phyloP scores from a whole-genome alignment of 23 tunicate species.

The Phallusia fumigata region DNA sequence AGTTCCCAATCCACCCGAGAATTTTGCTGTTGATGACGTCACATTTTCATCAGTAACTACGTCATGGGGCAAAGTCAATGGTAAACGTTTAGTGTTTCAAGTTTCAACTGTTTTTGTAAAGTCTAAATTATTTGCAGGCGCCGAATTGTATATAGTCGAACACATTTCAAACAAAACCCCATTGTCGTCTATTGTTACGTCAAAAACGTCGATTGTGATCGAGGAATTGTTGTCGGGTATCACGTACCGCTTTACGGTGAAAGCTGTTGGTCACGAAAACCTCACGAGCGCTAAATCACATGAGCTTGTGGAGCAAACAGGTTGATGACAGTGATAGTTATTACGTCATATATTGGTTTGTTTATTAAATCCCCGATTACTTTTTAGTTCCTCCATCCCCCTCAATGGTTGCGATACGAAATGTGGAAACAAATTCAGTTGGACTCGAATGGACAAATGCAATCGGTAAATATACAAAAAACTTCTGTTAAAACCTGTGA shows the following conservation, averaged over 20 bases:
- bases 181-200: background rate
- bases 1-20: constrained; percentile 37
- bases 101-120: too few relatives aligned
- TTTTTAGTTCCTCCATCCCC: constrained; percentile 9
- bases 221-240: background rate
- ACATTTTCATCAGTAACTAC: constrained; percentile 11
- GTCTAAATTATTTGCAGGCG: background rate
- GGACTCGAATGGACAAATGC: background rate
- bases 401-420: background rate
- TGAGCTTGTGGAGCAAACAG: constrained; percentile 26
- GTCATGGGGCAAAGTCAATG: constrained; percentile 29
- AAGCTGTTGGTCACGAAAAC: constrained; percentile 17
- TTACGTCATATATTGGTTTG: too few relatives aligned
- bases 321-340: too few relatives aligned
- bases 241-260: constrained; percentile 22
- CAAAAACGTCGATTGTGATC: background rate
- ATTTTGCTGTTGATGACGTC: background rate
- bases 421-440: background rate
- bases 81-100: background rate
- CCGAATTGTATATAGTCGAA: background rate
- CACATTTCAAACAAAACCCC: background rate
- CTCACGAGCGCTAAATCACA: constrained; percentile 27
- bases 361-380: background rate
- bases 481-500: too few relatives aligned
- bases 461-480: too few relatives aligned